Conservation (phyloP, 2,113 vertebrate species). For the Orientallactaga bullata region DNA sequence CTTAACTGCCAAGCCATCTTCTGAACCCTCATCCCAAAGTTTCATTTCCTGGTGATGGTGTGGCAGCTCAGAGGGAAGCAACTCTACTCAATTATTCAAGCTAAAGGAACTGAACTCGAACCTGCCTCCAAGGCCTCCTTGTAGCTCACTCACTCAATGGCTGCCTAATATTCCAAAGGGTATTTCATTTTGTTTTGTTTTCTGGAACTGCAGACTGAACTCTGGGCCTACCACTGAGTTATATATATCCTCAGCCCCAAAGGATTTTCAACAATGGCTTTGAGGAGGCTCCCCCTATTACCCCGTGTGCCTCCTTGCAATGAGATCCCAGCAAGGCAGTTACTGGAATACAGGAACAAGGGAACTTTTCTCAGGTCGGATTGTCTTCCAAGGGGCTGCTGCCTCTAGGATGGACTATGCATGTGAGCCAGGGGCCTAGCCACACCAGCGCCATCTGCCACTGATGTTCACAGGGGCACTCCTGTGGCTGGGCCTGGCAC, state of each 20-base stretch:
- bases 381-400: not conserved
- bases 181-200: not conserved
- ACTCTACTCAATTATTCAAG: not conserved
- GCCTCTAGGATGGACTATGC: not conserved
- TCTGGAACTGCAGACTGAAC: not conserved
- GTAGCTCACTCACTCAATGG: not conserved
- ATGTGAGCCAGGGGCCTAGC: too few species aligned
- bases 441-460: not conserved
- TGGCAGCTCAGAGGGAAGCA: not conserved
- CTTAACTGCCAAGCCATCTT: too few species aligned
- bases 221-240: not conserved
- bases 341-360: not conserved
- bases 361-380: not conserved
- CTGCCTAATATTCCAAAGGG: not conserved
- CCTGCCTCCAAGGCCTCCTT: not conserved
- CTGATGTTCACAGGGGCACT: too few species aligned
- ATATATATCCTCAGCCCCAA: not conserved
- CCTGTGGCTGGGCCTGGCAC: not conserved
- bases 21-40: not conserved
- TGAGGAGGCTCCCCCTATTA: not conserved
- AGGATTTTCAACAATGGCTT: not conserved
- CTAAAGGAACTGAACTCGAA: not conserved
- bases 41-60: not conserved
- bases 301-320: not conserved
- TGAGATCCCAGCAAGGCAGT: not conserved